phyloP scores from a whole-genome alignment of 2,797 vertebrate species.

The Rallus crepitans region DNA sequence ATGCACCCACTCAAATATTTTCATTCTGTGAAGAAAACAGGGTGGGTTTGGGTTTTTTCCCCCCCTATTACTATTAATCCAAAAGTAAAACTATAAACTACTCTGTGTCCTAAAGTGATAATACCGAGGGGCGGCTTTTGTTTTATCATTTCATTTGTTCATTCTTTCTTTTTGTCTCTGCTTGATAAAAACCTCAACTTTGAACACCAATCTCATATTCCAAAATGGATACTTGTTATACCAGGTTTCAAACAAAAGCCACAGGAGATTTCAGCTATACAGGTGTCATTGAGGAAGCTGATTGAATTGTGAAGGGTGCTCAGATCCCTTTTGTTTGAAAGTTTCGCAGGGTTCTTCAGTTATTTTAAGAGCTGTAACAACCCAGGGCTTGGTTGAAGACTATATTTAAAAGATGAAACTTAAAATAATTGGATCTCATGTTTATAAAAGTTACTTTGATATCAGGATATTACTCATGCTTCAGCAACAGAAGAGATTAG shows the following conservation, averaged over 20 bases:
- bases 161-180: neutral
- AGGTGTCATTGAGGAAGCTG: neutral
- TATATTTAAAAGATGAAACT: neutral
- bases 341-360: neutral
- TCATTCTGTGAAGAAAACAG: neutral
- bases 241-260: neutral
- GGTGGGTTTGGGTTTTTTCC: too few species aligned
- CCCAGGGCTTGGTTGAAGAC: neutral
- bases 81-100: neutral
- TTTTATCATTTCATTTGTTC: neutral
- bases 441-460: slow-evolving; percentile 18
- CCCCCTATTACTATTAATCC: neutral
- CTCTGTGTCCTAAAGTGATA: neutral
- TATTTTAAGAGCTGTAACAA: neutral
- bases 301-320: neutral
- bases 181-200: neutral
- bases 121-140: neutral
- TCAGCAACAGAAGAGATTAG: neutral
- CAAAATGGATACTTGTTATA: neutral
- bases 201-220: neutral
- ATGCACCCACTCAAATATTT: neutral
- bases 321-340: neutral
- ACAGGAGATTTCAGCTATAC: neutral
- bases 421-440: neutral
- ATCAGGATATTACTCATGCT: neutral